Evolutionary conservation across 2,797 vertebrate genomes (phyloP), one percentile per base, ranked within the genome.

Genomic region (Pelodytes ibericus): DNA sequence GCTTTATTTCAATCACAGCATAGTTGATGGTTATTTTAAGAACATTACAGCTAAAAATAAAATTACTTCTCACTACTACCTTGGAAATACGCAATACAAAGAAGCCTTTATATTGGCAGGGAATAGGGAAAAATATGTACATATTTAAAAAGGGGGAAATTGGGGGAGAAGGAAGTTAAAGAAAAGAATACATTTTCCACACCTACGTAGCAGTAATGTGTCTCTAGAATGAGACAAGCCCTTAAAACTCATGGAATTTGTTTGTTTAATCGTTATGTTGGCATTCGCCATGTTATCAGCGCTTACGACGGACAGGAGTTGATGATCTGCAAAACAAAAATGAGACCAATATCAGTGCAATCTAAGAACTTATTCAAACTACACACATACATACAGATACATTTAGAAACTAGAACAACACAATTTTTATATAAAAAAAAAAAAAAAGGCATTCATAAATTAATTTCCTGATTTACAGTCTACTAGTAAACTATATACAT

Each of bases 211-310:
- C 92, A 91, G 90, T 91, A 92, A 92, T 91, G 88, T 96, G 97
- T 95, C 96, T 99, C 98, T 95, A 98, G 95, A 99, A 99, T 98
- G 96, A 99, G 97, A 98, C 96, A 97, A 96, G 95, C 95, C 94
- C 94, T 90, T 94, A 93, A 96, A 99, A 99, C 96, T 98, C 95
- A 96, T 98, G 95, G 98, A 98, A 99, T 98, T 98, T 92, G 87
- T 59, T 60, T 93, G 91, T 60, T 47, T 59, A 96, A 94, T 93
- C 82, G 85, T 86, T 86, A 68, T 92, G 93, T 93, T 92, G 93
- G 91, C 89, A 93, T 86, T 87, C 89, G 86, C 89, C 89, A 90
- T 88, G 88, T 88, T 85, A 93, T 99, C 94, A 99, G 92, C 91
- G 96, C 89, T 96, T 95, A 90, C 96, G 96, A 86, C 92, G 95